Conservation (phyloP, 2,888 invertebrate species). For the Heliconius ismenius region DNA sequence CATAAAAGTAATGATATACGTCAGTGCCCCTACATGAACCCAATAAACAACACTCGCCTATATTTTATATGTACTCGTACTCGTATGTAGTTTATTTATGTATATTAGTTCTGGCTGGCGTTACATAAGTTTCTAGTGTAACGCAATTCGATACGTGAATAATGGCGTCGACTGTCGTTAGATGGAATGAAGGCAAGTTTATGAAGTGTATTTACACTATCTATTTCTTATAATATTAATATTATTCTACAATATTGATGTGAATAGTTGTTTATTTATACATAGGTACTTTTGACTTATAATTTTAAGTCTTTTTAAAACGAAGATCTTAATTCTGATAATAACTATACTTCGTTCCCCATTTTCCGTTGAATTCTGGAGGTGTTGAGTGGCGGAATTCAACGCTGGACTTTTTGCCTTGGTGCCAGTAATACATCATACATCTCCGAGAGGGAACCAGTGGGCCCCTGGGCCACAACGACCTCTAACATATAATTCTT, state of each 20-base stretch:
- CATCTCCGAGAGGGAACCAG: too few species aligned
- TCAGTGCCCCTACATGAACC: constrained; percentile 63
- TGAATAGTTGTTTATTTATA: neutral
- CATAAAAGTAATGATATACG: constrained; percentile 74
- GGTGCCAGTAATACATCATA: too few species aligned
- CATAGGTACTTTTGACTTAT: neutral
- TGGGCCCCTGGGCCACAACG: too few species aligned
- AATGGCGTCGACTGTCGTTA: constrained; percentile 15
- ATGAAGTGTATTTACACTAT: neutral
- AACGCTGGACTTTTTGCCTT: too few species aligned
- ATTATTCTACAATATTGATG: neutral
- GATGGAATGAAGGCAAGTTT: neutral
- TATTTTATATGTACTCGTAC: neutral
- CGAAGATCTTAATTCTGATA: neutral
- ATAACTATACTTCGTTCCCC: neutral
- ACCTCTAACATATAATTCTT: neutral
- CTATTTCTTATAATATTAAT: neutral
- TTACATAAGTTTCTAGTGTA: constrained; percentile 29
- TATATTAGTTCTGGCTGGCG: constrained; percentile 3
- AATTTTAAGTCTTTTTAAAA: neutral
- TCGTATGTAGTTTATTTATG: neutral
- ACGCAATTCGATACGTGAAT: constrained; percentile 18
- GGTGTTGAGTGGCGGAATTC: too few species aligned
- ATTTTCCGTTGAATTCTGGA: too few species aligned
- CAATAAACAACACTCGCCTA: constrained; percentile 43